Conservation (phyloP, 1,140 invertebrate species). For the Ylistrum balloti region DNA sequence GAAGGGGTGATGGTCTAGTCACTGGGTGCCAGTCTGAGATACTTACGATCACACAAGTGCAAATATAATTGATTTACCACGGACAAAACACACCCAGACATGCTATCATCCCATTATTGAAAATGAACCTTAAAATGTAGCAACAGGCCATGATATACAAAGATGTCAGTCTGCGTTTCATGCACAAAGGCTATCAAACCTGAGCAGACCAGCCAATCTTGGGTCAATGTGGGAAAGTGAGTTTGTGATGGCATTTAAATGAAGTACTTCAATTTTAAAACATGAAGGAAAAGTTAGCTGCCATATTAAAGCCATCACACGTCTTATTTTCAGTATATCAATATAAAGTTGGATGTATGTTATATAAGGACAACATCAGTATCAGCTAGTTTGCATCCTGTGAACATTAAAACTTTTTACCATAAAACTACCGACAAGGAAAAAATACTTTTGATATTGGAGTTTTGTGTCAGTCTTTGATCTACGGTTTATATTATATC, state of each 20-base stretch:
- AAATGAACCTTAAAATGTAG: background rate
- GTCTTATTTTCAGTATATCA: no score
- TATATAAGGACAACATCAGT: no score
- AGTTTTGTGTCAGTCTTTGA: background rate
- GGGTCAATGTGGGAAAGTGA: no score
- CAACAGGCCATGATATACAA: background rate
- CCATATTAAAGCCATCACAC: no score
- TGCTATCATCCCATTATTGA: slow-evolving; percentile 27
- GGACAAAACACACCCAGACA: slow-evolving; percentile 9
- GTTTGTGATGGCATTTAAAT: no score
- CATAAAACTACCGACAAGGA: background rate
- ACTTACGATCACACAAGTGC: slow-evolving; percentile 4
- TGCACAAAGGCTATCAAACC: background rate
- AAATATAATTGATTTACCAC: slow-evolving; percentile 40
- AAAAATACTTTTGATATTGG: background rate
- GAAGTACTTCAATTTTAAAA: no score
- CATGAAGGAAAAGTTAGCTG: no score
- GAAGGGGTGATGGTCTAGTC: background rate
- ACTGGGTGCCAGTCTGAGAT: background rate
- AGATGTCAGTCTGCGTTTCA: background rate
- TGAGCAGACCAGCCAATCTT: background rate
- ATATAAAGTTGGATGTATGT: no score
- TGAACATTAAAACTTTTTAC: background rate
- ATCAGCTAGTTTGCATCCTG: no score
- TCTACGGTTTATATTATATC: background rate